These are phyloP conservation scores for Phodopus roborovskii DNA, from an alignment of 2,113 vertebrate genomes.

Conservation along the genomic window DNA sequence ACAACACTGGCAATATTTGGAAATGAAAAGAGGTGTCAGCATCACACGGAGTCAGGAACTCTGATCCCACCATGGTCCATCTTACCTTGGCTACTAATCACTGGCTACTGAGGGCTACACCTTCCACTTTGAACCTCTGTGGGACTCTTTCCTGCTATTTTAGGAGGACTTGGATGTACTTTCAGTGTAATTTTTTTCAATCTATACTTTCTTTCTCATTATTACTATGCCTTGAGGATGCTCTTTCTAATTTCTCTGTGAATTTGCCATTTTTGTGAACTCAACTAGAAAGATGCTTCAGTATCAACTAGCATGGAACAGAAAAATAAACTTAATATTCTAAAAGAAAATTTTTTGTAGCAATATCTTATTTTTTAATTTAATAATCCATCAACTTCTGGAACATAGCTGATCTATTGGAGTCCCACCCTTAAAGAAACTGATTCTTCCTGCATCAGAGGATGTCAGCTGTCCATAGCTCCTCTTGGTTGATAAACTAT, in stretches of 20 bases:
- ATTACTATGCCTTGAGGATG: neutral
- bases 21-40: too few species aligned
- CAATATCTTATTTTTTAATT: neutral
- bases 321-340: neutral
- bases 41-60: neutral
- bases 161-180: neutral
- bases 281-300: neutral
- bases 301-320: neutral
- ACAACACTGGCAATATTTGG: neutral
- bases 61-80: neutral
- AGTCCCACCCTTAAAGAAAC: neutral
- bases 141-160: neutral
- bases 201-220: neutral
- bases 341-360: neutral
- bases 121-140: neutral
- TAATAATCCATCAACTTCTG: neutral
- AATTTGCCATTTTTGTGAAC: constrained; percentile 17
- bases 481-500: neutral
- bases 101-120: neutral
- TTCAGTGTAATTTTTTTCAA: neutral
- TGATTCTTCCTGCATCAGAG: too few species aligned
- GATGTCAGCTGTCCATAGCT: neutral
- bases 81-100: neutral
- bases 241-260: neutral
- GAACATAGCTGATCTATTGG: neutral